phyloP scores from a whole-genome alignment of 23 tunicate genomes.

The Oikopleura dioica region DNA sequence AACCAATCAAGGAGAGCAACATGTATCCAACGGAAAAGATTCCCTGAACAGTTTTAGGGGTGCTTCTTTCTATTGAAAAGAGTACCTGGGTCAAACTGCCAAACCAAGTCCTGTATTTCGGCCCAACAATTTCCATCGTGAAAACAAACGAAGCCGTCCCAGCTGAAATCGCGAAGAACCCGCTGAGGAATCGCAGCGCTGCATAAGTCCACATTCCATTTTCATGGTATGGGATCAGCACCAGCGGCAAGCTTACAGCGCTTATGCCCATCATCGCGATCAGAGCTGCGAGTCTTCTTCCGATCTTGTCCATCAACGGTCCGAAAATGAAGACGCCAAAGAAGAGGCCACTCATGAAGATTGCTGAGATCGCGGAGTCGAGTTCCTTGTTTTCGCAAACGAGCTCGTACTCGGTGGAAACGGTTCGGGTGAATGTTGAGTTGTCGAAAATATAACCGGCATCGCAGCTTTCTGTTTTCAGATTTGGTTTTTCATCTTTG shows the following conservation, averaged over 20 bases:
- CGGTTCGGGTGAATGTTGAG: background rate
- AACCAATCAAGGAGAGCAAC: background rate
- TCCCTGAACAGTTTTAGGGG: background rate
- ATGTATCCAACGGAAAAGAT: background rate
- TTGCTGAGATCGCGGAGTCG: background rate
- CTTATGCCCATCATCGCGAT: no score
- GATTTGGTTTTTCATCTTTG: no score
- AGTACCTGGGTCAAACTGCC: no score
- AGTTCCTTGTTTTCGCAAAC: background rate
- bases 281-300: no score
- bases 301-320: background rate
- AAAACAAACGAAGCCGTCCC: background rate
- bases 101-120: background rate
- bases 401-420: background rate
- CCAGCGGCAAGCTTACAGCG: no score
- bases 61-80: no score
- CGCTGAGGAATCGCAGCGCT: background rate
- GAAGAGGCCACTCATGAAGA: background rate
- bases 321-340: conserved; percentile 2
- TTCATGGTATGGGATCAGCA: no score
- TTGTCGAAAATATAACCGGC: background rate
- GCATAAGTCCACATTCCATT: background rate
- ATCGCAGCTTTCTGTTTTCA: no score
- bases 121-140: background rate
- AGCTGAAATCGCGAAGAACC: background rate